phyloP scores from a whole-genome alignment of 2,888 invertebrate species.

The Margaritifera margaritifera region DNA sequence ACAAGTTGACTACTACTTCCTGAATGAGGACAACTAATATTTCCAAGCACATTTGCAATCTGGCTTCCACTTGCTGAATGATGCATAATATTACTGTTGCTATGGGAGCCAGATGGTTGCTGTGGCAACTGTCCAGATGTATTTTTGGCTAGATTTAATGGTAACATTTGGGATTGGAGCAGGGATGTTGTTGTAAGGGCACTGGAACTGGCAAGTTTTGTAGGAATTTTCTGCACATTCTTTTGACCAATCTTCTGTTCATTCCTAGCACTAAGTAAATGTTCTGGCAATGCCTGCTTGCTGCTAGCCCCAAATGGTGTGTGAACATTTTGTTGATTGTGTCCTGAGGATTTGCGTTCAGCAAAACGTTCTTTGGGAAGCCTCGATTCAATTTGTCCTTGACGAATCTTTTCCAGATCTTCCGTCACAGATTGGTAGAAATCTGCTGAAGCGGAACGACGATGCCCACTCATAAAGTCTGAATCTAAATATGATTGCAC shows the following conservation, averaged over 20 bases:
- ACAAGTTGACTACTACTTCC: background rate
- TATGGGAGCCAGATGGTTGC: too few relatives aligned
- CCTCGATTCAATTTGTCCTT: constrained; percentile 15
- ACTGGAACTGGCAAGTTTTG: constrained; percentile 82
- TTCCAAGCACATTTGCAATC: background rate
- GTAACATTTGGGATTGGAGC: constrained; percentile 19
- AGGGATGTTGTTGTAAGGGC: constrained; percentile 17
- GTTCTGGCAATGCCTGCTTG: constrained; percentile 77
- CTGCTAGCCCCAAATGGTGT: constrained; percentile 7
- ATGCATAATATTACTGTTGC: too few relatives aligned
- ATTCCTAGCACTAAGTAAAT: constrained; percentile 85
- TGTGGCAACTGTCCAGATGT: too few relatives aligned
- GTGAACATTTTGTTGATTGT: constrained; percentile 16
- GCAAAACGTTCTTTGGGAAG: constrained; percentile 7
- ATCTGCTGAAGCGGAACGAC: constrained; percentile 63
- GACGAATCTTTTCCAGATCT: constrained; percentile 26
- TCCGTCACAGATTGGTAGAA: constrained; percentile 42
- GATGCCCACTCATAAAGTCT: constrained; percentile 41
- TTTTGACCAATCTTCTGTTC: constrained; percentile 81
- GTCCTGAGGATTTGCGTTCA: constrained; percentile 24
- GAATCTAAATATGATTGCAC: constrained; percentile 16
- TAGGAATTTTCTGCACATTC: constrained; percentile 90
- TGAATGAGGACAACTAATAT: constrained; percentile 3
- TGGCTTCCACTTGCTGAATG: background rate
- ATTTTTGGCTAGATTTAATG: constrained; percentile 26